Base-by-base conservation (phyloP, 2,113 vertebrate species). In the Sphaerodactylus townsendi region DNA sequence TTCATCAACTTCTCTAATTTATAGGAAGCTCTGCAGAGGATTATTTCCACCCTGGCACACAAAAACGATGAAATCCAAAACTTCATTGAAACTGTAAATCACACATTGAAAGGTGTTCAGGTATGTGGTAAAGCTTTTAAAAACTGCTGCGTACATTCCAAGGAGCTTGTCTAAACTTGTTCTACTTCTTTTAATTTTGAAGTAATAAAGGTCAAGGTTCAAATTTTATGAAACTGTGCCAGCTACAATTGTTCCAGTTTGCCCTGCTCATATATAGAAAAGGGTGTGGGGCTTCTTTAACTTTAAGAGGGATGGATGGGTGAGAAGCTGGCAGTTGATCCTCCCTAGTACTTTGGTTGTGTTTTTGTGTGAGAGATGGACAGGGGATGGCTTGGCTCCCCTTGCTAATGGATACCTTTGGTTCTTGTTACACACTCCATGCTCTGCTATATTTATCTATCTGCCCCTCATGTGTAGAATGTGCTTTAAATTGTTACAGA, bases 1-100 rank as follows among this genome's bases (percentile, higher is more conserved):
- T 46, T 77, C 10, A 64, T 86, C 4, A 48, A 59, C 25, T 76
- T 50, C 88, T 92, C 73, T n/a, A 68, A 92, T 95, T 79, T 46
- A n/a, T 92, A 99, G 98, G 98, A 98, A 94, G 97, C 97, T 86
- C 95, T 99, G 87, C 95, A 97, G 86, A 97, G 98, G 93, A 99
- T 99, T 93, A 97, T 98, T 78, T 95, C 95, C 93, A 99, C 98
- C 13, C 93, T 99, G 84, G 95, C 97, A 48, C 98, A 93, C 95
- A 99, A 99, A 95, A 98, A 98, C 85, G 97, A 97, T 89, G 98
- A 99, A 95, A 97, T 99, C 59, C 97, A 98, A 83, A 96, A 95
- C 93, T 98, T 99, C 93, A 97, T 98, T 90, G 97, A 98, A 66
- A 95, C 96, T 14, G 90, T 99, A 68, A 96, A 97, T 83, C 94